Evolutionary conservation across 2,113 vertebrate genomes (phyloP), one percentile per base, ranked within the genome.

Genomic region (Castor canadensis): DNA sequence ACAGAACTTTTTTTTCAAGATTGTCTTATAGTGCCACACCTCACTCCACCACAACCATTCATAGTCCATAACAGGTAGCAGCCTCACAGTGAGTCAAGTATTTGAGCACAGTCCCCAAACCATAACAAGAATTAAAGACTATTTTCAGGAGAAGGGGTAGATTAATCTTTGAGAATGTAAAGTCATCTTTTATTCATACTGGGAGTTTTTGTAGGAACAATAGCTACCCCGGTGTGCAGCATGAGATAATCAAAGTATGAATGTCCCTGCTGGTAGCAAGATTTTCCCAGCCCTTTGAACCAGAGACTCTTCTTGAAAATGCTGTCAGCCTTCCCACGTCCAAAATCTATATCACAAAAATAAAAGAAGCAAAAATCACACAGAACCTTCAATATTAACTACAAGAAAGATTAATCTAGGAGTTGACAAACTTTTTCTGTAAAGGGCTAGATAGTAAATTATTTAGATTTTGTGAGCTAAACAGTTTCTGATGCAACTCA

Each of bases 221-320:
- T 38, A 28, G 9, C 69, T 43, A 0, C 22, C 60, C 64, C 67
- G 35, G 49, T 58, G 45, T 84, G 26, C 9, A 84, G 20, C 16
- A 71, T 35, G 26, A n/a, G 10, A 30, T 60, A 54, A 92, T 17
- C 28, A 3, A 79, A 87, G 17, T 5, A 56, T 10, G 45, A 71
- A 9, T 10, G 0, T 9, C 12, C 19, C 7, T 83, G 19, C 20
- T 49, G n/a, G 15, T 79, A 73, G 67, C 6, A 40, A 47, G 56
- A 75, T 60, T 79, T 35, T 40, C 26, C 43, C 71, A 93, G 32
- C 40, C 15, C 38, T 73, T 79, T 64, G 22, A 93, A 84, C 2
- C 4, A 91, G 19, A 35, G 30, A 54, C 89, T 79, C 17, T 89
- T 93, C 32, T 71, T 28, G 15, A 13, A 72, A 95, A 47, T 90